Base-by-base conservation (phyloP, 2,888 invertebrate genomes). In the Brenthis daphne region DNA sequence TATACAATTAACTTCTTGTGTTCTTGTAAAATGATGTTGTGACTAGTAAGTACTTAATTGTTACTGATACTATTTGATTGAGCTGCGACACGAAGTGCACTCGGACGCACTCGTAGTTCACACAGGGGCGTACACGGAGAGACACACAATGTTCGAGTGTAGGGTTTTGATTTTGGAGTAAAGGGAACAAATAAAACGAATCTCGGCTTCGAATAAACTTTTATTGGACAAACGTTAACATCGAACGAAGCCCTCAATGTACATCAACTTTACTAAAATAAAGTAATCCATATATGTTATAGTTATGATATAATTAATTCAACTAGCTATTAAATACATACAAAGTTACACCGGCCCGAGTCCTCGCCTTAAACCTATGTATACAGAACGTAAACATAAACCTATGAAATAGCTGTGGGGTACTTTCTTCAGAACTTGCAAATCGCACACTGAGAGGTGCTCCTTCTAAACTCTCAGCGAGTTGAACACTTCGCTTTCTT, bases 161-260 rank as follows among this genome's bases (percentile, higher is more conserved):
- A 2, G 37, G 37, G 37, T 43, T 43, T 43, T 43, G 11, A 24
- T 8, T 14, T 8, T 56, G 1, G 37, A 2, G 37, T 50, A 37
- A 51, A n/a, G 54, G 53, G 33, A n/a, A 51, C 14, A 74, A 79
- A 75, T 77, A 71, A 91, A 90, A 90, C 84, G 72, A 81, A 72
- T 55, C 78, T 83, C 82, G 84, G 87, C 88, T 90, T 86, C 84
- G 89, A 88, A 89, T 89, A 89, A 89, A 87, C 82, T 85, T 90
- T 90, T 91, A 91, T 89, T 92, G 89, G 91, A 89, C 89, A 89
- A 88, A 88, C 83, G 81, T 82, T 80, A 83, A 82, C 82, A 81
- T 81, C 82, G 78, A 76, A 76, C 77, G 85, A 85, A 86, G 87
- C 85, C 83, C 78, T 83, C 81, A 85, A 82, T 85, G 82, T 89